These are phyloP conservation scores for Caenorhabditis drosophilae DNA, from an alignment of 2,888 invertebrate species.

Conservation along the genomic window DNA sequence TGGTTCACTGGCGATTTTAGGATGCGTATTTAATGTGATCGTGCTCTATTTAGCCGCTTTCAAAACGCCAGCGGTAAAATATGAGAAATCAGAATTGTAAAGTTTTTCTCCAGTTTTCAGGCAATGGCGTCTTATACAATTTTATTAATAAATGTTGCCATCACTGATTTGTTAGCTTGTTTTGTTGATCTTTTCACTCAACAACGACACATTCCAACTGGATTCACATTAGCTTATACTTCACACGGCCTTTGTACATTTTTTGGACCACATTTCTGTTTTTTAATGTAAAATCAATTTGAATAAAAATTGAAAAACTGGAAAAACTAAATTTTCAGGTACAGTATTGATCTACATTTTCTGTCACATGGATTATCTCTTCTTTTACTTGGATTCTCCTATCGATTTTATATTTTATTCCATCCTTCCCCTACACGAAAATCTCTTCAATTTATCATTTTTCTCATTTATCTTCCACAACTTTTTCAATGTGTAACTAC, in stretches of 20 bases:
- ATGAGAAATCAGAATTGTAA: too few relatives aligned
- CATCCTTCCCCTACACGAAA: conserved; percentile 21
- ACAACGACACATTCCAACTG: conserved; percentile 30
- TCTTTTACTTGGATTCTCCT: conserved; percentile 25
- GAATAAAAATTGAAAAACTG: not conserved
- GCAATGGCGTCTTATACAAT: conserved; percentile 37
- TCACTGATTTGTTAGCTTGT: conserved; percentile 41
- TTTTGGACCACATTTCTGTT: conserved; percentile 26
- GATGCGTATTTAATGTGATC: conserved; percentile 22
- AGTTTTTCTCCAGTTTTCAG: conserved; percentile 5
- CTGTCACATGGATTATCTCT: conserved; percentile 33
- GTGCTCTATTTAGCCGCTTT: conserved; percentile 30
- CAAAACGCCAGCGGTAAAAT: conserved; percentile 26
- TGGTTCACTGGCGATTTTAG: conserved; percentile 11
- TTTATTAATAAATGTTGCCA: conserved; percentile 39
- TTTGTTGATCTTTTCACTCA: conserved; percentile 43
- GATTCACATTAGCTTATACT: conserved; percentile 33
- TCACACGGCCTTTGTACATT: conserved; percentile 26
- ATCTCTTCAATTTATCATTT: conserved; percentile 8
- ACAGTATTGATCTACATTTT: conserved; percentile 28
- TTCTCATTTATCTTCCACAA: conserved; percentile 25
- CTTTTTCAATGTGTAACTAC: conserved; percentile 11
- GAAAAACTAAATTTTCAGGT: conserved; percentile 26
- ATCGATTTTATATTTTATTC: conserved; percentile 36
- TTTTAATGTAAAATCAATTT: conserved; percentile 9